Conservation (phyloP, 2,797 vertebrate genomes). For the Chromis chromis region DNA sequence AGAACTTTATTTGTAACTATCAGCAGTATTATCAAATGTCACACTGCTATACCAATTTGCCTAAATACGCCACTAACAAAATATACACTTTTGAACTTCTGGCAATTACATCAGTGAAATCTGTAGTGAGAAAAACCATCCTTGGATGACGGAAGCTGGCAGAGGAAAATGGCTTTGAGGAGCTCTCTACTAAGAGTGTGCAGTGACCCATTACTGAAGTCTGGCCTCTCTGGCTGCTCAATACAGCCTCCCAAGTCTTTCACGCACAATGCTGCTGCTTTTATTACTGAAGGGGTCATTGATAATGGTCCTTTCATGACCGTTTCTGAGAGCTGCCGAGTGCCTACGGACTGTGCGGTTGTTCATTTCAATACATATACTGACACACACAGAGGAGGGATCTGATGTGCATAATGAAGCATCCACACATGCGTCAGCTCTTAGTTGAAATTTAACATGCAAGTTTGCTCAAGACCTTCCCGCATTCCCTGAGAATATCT, state of each 20-base stretch:
- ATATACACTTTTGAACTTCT: slow-evolving; percentile 57
- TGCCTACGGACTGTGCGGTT: slow-evolving; percentile 31
- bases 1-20: background rate
- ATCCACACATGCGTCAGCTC: slow-evolving; percentile 1
- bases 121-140: slow-evolving; percentile 40
- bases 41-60: slow-evolving; percentile 15
- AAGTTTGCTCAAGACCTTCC: slow-evolving; percentile 35
- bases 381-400: slow-evolving; percentile 22
- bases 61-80: slow-evolving; percentile 34
- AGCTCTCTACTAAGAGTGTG: slow-evolving; percentile 67
- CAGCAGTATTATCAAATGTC: slow-evolving; percentile 30
- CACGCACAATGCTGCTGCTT: slow-evolving; percentile 51
- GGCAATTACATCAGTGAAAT: slow-evolving; percentile 65
- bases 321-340: slow-evolving; percentile 42
- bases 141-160: slow-evolving; percentile 50
- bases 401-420: slow-evolving; percentile 25
- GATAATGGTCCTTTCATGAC: slow-evolving; percentile 67
- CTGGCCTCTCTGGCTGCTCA: slow-evolving; percentile 63
- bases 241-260: slow-evolving; percentile 57
- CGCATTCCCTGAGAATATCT: slow-evolving; percentile 37
- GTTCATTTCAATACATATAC: slow-evolving; percentile 44
- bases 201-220: slow-evolving; percentile 77
- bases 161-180: slow-evolving; percentile 54
- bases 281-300: slow-evolving; percentile 73
- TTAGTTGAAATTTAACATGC: slow-evolving; percentile 22